Evolutionary conservation across 2,797 vertebrate genomes (phyloP).

Genomic region (Lophius americanus): DNA sequence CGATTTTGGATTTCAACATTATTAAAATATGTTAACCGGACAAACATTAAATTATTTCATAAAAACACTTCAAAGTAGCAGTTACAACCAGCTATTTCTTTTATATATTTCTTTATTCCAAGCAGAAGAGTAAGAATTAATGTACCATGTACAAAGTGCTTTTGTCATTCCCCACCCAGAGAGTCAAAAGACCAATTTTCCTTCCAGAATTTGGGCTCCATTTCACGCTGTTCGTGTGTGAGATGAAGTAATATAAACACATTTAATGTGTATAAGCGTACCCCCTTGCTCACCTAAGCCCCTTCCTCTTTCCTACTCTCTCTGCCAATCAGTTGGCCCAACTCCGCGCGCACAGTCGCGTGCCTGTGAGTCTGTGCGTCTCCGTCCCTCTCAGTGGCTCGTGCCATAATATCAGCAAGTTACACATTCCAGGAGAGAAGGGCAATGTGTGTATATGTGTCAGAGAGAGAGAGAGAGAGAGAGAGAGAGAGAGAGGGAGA

Average conservation of each 20-base stretch:
- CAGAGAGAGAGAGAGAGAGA: background rate
- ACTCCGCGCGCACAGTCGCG: conserved; percentile 19
- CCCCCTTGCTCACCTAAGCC: background rate
- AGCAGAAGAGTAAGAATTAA: too few species aligned
- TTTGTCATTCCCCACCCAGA: background rate
- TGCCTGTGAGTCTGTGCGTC: conserved; percentile 20
- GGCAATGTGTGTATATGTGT: background rate
- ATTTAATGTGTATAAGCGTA: too few species aligned
- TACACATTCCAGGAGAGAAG: conserved; percentile 48
- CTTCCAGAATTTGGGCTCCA: background rate
- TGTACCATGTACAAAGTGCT: too few species aligned
- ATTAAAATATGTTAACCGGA: too few species aligned
- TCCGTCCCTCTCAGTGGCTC: conserved; percentile 17
- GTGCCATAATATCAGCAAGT: conserved; percentile 4
- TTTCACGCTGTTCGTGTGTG: conserved; percentile 7
- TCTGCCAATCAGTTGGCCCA: conserved; percentile 13
- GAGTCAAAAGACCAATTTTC: background rate
- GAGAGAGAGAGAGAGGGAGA: background rate
- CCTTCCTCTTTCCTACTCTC: background rate
- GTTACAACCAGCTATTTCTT: too few species aligned
- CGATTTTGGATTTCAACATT: too few species aligned
- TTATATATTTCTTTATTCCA: too few species aligned
- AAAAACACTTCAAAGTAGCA: too few species aligned
- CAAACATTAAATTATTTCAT: too few species aligned
- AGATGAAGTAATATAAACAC: background rate